Percentiles rank a stretch among this genome's conserved stretches.
Evolutionary conservation across 2,888 invertebrate genomes (phyloP).

Genomic region (Lasiommata megera): DNA sequence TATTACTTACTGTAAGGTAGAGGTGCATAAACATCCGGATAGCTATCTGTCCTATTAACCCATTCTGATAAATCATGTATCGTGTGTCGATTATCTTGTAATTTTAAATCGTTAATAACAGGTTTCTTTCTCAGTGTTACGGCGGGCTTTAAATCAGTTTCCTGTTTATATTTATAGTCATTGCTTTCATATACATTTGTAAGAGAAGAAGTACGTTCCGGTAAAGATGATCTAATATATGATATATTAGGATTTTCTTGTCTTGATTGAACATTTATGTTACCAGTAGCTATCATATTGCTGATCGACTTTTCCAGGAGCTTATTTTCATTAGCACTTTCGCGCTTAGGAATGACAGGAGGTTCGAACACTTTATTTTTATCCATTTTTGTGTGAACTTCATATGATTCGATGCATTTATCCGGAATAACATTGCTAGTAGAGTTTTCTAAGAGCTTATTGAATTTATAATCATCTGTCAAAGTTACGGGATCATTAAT

Average conservation of each 20-base stretch:
- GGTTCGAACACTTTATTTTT: neutral
- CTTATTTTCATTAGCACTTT: neutral
- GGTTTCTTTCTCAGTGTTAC: constrained; percentile 46
- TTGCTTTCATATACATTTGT: constrained; percentile 3
- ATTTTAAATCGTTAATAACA: constrained; percentile 35
- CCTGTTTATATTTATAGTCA: constrained; percentile 6
- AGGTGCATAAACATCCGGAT: constrained; percentile 88
- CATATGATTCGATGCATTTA: constrained; percentile 1
- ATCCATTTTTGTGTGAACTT: neutral
- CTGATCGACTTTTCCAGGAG: neutral
- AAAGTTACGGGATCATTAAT: constrained; percentile 38
- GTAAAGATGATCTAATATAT: neutral
- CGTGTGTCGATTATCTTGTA: constrained; percentile 59
- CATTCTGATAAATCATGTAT: constrained; percentile 64
- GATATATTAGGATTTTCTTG: no score
- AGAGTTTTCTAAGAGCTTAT: constrained; percentile 47
- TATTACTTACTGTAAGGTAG: constrained; percentile 87
- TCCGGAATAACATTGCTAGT: constrained; percentile 8
- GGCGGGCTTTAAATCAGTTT: constrained; percentile 35
- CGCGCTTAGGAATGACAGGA: neutral
- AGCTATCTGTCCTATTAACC: constrained; percentile 76
- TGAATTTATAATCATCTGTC: constrained; percentile 68
- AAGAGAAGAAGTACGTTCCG: constrained; percentile 9
- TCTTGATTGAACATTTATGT: neutral
- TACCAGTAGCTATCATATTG: neutral